Evolutionary conservation across 1,140 invertebrate genomes (phyloP), one percentile per base, ranked within the genome.

Genomic region (Drosophila micromelanica): DNA sequence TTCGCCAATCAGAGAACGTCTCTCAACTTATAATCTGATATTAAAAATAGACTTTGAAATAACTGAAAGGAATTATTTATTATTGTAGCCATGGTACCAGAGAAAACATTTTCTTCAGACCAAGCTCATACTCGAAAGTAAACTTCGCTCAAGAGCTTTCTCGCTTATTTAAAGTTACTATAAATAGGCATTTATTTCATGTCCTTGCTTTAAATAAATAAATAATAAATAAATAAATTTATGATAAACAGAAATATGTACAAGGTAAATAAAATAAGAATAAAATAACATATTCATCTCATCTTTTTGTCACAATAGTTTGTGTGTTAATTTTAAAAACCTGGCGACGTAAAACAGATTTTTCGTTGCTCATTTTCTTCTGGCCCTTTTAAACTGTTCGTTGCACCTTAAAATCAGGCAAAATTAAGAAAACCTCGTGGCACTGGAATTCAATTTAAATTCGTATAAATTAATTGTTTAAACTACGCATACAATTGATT

Each of bases 401-500:
- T 27, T 27, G 27, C 27, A 27, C 27, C 2, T 52, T 46, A 11
- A 46, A 46, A 1, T 46, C 0, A 42, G 2, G 40, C 35, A 52
- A 48, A 46, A 57, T 27, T 43, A 62, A 70, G 68, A n/a, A 69
- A 80, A 68, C 23, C 54, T 27, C 5, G 27, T 27, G 27, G 30
- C 20, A 27, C 3, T 42, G 59, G 37, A 81, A 87, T 74, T 78
- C 57, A 78, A 89, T 87, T 87, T 82, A 79, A 82, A 87, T 89
- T 60, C 61, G 67, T 52, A 57, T 45, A 87, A 82, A 82, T 89
- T 89, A 87, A 82, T 89, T 87, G 84, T 78, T 79, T 73, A 71
- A 87, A 82, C 74, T 82, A 87, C 78, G 57, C 75, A 70, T 69
- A 49, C 79, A 89, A 87, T 87, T 87, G 82, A 89, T 89, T 87